Conservation (phyloP, 2,113 vertebrate species). For the Trochalopteron elliotii region DNA sequence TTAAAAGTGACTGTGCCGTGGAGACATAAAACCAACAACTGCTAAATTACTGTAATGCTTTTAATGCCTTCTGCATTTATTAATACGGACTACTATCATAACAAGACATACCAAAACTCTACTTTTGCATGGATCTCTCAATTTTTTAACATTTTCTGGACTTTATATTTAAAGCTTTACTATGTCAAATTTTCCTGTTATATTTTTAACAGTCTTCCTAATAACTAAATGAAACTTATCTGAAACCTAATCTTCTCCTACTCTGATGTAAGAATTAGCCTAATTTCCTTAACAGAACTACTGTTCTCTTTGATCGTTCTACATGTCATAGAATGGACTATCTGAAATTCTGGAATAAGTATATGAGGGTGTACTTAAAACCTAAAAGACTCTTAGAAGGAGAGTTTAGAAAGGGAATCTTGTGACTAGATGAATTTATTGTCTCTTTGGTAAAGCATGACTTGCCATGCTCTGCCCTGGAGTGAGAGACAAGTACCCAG, state of each 20-base stretch:
- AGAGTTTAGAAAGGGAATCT: constrained; percentile 15
- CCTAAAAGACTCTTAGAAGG: constrained; percentile 1
- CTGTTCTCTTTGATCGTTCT: not conserved
- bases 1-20: not conserved
- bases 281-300: not conserved
- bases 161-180: not conserved
- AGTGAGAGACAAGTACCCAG: not conserved
- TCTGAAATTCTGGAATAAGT: not conserved
- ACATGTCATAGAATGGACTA: not conserved
- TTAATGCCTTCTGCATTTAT: not conserved
- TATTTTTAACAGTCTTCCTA: not conserved
- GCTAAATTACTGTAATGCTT: not conserved
- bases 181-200: not conserved
- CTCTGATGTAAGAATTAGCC: not conserved
- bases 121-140: not conserved
- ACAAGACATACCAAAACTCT: not conserved
- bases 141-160: not conserved
- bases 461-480: not conserved
- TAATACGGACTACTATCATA: not conserved
- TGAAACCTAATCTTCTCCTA: not conserved
- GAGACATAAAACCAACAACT: not conserved
- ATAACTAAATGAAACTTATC: not conserved
- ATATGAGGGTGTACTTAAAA: not conserved
- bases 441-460: not conserved
- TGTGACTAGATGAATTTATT: not conserved